phyloP scores from a whole-genome alignment of 2,888 invertebrate genomes.

The Thera britannica region DNA sequence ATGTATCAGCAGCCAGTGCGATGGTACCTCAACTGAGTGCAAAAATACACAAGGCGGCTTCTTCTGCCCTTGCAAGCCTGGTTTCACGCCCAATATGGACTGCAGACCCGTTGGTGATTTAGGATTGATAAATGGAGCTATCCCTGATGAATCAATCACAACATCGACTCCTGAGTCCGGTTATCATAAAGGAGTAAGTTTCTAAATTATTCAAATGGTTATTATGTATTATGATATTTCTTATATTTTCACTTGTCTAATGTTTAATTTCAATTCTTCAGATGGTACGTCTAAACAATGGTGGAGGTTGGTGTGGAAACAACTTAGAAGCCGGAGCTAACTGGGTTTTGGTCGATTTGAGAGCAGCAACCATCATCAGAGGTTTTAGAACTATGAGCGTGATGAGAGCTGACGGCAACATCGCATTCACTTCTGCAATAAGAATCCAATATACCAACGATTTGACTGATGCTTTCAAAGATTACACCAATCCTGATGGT shows the following conservation, averaged over 20 bases:
- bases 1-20: constrained; percentile 95
- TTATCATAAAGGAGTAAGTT: constrained; percentile 90
- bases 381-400: constrained; percentile 97
- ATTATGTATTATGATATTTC: neutral
- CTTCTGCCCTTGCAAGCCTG: constrained; percentile 93
- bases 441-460: constrained; percentile 95
- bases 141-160: constrained; percentile 94
- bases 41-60: constrained; percentile 95
- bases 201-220: neutral
- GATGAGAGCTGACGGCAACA: constrained; percentile 90
- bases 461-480: constrained; percentile 94
- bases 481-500: constrained; percentile 96
- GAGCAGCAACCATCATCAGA: constrained; percentile 94
- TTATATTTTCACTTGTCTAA: constrained; percentile 19
- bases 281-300: constrained; percentile 93
- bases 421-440: constrained; percentile 96
- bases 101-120: constrained; percentile 96
- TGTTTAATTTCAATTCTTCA: constrained; percentile 56
- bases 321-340: constrained; percentile 94
- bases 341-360: constrained; percentile 94
- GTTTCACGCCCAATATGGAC: constrained; percentile 93
- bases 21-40: constrained; percentile 95
- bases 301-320: constrained; percentile 96
- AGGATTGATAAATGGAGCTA: constrained; percentile 94
- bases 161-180: constrained; percentile 93